phyloP scores from a whole-genome alignment of 2,797 vertebrate genomes.

The Mastacembelus armatus region DNA sequence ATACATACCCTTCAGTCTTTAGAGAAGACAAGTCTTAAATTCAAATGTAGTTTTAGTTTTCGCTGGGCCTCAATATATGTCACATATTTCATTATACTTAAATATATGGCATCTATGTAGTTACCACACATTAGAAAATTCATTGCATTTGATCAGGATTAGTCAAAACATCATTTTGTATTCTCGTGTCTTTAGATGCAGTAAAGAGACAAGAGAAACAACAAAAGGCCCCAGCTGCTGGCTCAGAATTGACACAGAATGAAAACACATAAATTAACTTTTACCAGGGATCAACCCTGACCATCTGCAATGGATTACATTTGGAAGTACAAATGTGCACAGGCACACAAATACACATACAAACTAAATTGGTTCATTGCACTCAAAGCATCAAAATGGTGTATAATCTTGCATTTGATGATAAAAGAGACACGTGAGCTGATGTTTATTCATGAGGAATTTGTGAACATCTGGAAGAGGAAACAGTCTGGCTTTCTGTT shows the following conservation, averaged over 20 bases:
- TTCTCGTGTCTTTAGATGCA: conserved; percentile 4
- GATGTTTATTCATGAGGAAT: conserved; percentile 20
- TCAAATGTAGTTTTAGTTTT: no score
- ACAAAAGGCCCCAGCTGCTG: not conserved
- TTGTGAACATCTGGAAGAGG: not conserved
- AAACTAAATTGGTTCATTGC: not conserved
- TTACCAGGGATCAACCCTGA: conserved; percentile 1
- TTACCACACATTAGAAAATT: not conserved
- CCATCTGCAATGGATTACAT: conserved; percentile 46
- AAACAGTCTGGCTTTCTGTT: not conserved
- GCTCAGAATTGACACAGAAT: conserved; percentile 32
- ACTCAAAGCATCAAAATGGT: not conserved
- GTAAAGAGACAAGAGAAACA: conserved; percentile 19
- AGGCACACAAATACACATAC: not conserved
- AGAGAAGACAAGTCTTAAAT: no score
- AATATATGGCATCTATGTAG: not conserved
- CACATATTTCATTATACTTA: not conserved
- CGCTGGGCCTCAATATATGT: not conserved
- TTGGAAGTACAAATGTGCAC: conserved; percentile 4
- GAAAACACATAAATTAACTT: conserved; percentile 38
- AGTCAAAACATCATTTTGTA: conserved; percentile 16
- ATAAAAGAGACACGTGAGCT: not conserved
- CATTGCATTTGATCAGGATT: not conserved
- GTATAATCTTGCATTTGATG: not conserved
- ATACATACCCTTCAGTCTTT: no score